Base-by-base conservation (phyloP, 2,797 vertebrate species). In the Catostomus latipinnis region DNA sequence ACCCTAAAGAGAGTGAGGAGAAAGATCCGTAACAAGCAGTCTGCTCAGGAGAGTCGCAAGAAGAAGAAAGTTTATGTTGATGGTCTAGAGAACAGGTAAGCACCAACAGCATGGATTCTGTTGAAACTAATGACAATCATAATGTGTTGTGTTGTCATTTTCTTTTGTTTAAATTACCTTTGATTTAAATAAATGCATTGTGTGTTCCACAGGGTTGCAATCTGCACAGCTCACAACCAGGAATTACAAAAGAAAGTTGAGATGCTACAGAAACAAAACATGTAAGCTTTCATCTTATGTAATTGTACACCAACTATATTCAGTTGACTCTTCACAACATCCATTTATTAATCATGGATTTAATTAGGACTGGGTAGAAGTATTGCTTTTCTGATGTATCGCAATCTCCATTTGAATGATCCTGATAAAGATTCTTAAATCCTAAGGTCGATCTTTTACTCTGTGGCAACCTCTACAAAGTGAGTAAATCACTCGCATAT, bases 1-100 rank as follows among this genome's bases (percentile, higher is more conserved):
- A 90, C 93, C 71, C 86, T 96, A 87, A 97, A 96, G 87, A 93
- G 93, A 18, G 92, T 96, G 49, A 91, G 95, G 80, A 94, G 95
- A 82, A 98, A 97, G 92, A 97, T 96, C 86, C 91, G 96, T 58
- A 98, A 97, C 89, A 98, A 96, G 87, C 95, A 95, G 82, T 96
- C 96, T 4, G 95, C 96, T 84, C 96, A 96, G 86, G 94, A 96
- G 81, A 97, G 96, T 84, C 94, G 94, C 45, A 94, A 93, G 83
- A 95, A 95, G 90, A 97, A 96, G 90, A 97, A 96, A 88, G 91
- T 95, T 48, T 97, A 98, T 0, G 88, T 97, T 60, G 95, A 96
- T 45, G 94, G 93, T 13, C 87, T 97, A 84, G 96, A 98, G 90
- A 96, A 90, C 94, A 96, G 96, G 97, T 98, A 69, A 89, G 16